Evolutionary conservation across 2,888 invertebrate genomes (phyloP), one percentile per base, ranked within the genome.

Genomic region (Cybosia mesomella): DNA sequence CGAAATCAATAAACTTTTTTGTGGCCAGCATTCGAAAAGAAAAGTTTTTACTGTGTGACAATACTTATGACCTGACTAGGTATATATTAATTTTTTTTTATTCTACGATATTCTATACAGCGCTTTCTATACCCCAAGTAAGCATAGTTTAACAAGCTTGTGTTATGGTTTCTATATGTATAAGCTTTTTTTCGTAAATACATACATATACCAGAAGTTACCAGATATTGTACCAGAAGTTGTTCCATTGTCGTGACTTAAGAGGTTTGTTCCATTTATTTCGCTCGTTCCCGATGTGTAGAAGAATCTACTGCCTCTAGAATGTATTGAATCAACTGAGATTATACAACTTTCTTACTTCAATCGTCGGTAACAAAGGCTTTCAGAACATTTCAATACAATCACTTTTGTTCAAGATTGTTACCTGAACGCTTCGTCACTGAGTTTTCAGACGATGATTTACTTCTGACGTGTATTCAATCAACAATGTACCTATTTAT

Each of bases 161-260:
- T n/a, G n/a, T n/a, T n/a, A n/a, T n/a, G n/a, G n/a, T n/a, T n/a
- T n/a, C n/a, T n/a, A n/a, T n/a, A n/a, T n/a, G n/a, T n/a, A n/a
- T n/a, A n/a, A n/a, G n/a, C n/a, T n/a, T n/a, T n/a, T n/a, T n/a
- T n/a, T n/a, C n/a, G n/a, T n/a, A n/a, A n/a, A n/a, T n/a, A n/a
- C n/a, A n/a, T n/a, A n/a, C n/a, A n/a, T n/a, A n/a, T n/a, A n/a
- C n/a, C n/a, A n/a, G n/a, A n/a, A n/a, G n/a, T n/a, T n/a, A n/a
- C n/a, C n/a, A n/a, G n/a, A n/a, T n/a, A n/a, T n/a, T n/a, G n/a
- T n/a, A n/a, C 71, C 69, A 75, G 34, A 74, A 81, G 78, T 78
- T 77, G 68, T 76, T 77, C 75, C 75, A 78, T 82, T 84, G 80
- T 83, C 71, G 68, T 72, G 73, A 80, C 79, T 64, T 55, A n/a